These are phyloP conservation scores for Globodera ellingtonae DNA, from an alignment of 1,140 invertebrate genomes.

Conservation along the genomic window DNA sequence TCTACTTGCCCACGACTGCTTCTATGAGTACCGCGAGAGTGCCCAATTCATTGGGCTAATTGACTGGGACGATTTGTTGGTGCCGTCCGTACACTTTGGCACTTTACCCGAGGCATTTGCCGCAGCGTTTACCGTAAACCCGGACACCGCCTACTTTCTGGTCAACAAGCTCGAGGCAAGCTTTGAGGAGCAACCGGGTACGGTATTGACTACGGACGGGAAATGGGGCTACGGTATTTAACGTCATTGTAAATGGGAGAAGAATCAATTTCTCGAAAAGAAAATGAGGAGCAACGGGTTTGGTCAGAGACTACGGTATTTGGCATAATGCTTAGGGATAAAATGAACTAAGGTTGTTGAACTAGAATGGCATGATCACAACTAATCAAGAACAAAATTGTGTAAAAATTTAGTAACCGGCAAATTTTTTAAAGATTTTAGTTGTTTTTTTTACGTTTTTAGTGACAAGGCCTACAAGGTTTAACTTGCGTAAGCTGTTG, in stretches of 20 bases:
- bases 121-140: constrained; percentile 17
- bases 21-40: constrained; percentile 46
- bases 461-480: constrained; percentile 17
- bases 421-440: neutral
- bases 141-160: constrained; percentile 30
- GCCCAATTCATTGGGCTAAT: constrained; percentile 48
- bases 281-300: neutral
- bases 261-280: no score
- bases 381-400: neutral
- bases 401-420: neutral
- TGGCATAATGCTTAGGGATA: neutral
- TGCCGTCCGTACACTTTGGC: constrained; percentile 21
- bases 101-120: constrained; percentile 27
- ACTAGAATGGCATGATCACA: no score
- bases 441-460: neutral
- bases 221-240: no score
- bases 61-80: constrained; percentile 49
- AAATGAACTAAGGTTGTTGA: no score
- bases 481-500: constrained; percentile 20
- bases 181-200: constrained; percentile 27
- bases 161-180: constrained; percentile 37
- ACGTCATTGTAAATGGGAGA: neutral
- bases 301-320: neutral
- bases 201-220: neutral
- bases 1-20: constrained; percentile 35